phyloP scores from a whole-genome alignment of 2,797 vertebrate genomes.

The Cuculus canorus region DNA sequence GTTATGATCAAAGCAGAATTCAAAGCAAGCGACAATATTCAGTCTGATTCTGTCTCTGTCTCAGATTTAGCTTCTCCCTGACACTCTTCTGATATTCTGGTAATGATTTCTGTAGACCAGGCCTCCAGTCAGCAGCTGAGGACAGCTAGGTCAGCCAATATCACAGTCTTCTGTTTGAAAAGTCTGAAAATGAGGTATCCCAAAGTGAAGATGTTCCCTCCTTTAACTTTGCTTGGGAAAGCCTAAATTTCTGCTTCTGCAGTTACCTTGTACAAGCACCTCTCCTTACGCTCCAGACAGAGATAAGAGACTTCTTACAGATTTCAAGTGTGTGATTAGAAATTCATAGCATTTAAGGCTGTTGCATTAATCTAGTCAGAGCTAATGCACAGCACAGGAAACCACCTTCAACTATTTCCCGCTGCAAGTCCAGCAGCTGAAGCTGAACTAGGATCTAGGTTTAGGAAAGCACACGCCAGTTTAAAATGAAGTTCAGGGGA shows the following conservation, averaged over 20 bases:
- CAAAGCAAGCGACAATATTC: background rate
- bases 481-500: background rate
- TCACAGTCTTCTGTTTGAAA: background rate
- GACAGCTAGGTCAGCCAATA: background rate
- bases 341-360: background rate
- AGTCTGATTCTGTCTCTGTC: background rate
- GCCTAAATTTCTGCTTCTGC: background rate
- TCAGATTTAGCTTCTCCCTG: background rate
- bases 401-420: background rate
- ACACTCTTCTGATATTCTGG: background rate
- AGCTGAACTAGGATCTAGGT: background rate
- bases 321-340: background rate
- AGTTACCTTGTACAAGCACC: background rate
- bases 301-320: background rate
- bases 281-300: background rate
- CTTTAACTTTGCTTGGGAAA: background rate
- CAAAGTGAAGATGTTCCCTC: background rate
- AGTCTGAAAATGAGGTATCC: background rate
- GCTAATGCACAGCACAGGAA: fast-evolving
- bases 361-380: background rate
- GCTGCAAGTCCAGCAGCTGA: background rate
- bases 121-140: background rate
- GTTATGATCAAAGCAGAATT: background rate
- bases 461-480: background rate
- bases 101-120: background rate